Evolutionary conservation across 2,888 invertebrate species (phyloP), one percentile per base, ranked within the genome.

Genomic region (Gonocerus acuteangulatus): DNA sequence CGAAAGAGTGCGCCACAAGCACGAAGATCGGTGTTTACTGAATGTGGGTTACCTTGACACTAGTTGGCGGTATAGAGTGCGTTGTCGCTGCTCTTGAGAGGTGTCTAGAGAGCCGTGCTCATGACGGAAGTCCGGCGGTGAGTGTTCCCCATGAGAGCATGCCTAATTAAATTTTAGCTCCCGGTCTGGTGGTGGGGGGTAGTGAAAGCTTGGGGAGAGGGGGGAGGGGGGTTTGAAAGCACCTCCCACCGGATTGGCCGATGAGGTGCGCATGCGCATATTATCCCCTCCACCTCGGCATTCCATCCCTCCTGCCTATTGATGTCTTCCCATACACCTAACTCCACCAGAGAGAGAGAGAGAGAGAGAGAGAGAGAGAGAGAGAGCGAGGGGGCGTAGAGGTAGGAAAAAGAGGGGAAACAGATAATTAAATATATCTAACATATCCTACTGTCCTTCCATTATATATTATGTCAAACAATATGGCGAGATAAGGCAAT

Each of bases 91-190:
- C 27, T 27, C 27, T 27, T 27, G 27, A 27, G 27, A 27, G 27
- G 27, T 27, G 27, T 27, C 27, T 27, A 27, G 27, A 27, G 27
- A 27, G 27, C 27, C 16, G 57, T 45, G 44, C 21, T 44, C 57
- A 57, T 57, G 57, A 39, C 57, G 57, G 57, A 57, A 44, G 57
- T 57, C 57, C 47, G 57, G 27, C 57, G 57, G 57, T 34, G 47
- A 57, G 47, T 57, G 57, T 19, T 44, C 27, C 27, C 44, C 23
- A 57, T 47, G 32, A 23, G 42, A 27, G 27, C 23, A 57, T 57
- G 36, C 15, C 57, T 47, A 57, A 57, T 57, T 57, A 57, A 57
- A 57, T 57, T 57, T 57, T 32, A 21, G 57, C 39, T 13, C 39
- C 39, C 39, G 39, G 39, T 4, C 4, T 4, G 27, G n/a, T 6